A percentile compares a stretch with the other conserved stretches of the same genome.
Evolutionary conservation across 2,797 vertebrate species (phyloP).

Genomic region (Acipenser oxyrinchus): DNA sequence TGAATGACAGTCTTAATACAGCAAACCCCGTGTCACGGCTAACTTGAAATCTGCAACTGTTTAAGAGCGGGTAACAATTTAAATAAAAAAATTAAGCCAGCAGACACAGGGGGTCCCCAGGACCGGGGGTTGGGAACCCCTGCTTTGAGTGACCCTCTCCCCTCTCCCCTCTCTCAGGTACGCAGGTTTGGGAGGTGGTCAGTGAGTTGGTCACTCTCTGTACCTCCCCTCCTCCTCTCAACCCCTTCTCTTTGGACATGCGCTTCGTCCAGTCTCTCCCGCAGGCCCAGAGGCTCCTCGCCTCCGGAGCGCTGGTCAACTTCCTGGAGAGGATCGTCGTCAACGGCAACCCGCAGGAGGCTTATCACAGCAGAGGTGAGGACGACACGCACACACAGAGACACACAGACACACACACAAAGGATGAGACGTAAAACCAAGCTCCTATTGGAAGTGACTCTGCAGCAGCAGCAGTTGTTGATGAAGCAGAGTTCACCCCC

Average conservation of each 20-base stretch:
- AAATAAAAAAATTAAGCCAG: too few species aligned
- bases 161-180: conserved; percentile 30
- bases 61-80: too few species aligned
- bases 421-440: not conserved
- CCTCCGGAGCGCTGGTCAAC: conserved; percentile 58
- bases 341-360: conserved; percentile 51
- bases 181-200: conserved; percentile 59
- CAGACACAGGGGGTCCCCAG: too few species aligned
- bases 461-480: too few species aligned
- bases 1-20: conserved; percentile 22
- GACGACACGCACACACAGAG: not conserved
- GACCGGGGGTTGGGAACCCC: too few species aligned
- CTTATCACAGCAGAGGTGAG: conserved; percentile 59
- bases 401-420: not conserved
- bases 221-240: conserved; percentile 59
- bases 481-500: too few species aligned
- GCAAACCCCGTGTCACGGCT: too few species aligned
- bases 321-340: conserved; percentile 62
- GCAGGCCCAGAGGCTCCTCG: conserved; percentile 55
- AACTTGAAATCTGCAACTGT: too few species aligned
- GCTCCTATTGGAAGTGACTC: not conserved
- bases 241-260: conserved; percentile 63
- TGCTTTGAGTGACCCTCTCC: not conserved
- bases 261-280: conserved; percentile 55
- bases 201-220: conserved; percentile 64